phyloP scores from a whole-genome alignment of 2,113 vertebrate genomes.

The Telmatochromis sp. region DNA sequence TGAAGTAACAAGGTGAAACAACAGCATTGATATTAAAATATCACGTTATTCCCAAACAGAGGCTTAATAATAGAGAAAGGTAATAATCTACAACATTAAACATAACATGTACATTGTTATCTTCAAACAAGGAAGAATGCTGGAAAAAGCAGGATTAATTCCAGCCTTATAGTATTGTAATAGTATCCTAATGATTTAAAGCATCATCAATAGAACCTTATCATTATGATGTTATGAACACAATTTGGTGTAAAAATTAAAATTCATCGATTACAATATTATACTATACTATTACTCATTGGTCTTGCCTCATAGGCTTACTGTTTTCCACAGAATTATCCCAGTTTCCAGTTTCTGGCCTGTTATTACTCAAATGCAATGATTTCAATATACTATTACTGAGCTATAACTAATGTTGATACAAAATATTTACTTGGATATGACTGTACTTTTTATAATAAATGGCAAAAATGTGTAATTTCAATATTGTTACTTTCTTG shows the following conservation, averaged over 20 bases:
- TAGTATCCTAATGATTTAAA: neutral
- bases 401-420: neutral
- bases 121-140: neutral
- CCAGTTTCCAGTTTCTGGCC: neutral
- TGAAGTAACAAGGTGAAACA: neutral
- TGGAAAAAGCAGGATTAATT: neutral
- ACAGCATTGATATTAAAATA: neutral
- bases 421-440: neutral
- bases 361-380: neutral
- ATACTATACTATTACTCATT: neutral
- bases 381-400: neutral
- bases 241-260: accelerated
- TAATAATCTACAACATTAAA: neutral
- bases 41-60: neutral
- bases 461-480: neutral
- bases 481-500: neutral
- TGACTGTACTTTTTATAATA: neutral
- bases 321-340: accelerated
- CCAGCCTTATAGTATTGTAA: neutral
- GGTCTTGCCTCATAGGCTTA: neutral
- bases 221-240: neutral
- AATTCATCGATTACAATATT: neutral
- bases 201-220: neutral
- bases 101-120: neutral
- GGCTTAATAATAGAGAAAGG: neutral